Conservation (phyloP, 35 echinoderm and acorn worm genomes). For the Acanthaster planci region DNA sequence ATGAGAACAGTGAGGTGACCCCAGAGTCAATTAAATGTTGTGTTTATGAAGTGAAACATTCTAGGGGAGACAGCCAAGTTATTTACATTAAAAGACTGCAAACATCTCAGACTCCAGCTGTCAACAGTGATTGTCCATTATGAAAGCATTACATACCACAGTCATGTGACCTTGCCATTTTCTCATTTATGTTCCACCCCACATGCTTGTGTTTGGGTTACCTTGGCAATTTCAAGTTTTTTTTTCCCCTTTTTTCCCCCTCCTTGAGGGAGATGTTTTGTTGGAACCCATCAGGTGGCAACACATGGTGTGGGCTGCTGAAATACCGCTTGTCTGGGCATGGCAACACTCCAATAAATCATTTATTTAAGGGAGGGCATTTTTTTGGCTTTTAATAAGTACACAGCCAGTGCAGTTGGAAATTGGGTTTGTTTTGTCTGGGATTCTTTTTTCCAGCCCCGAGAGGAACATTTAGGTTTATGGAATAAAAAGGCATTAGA, state of each 20-base stretch:
- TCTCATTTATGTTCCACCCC: not conserved
- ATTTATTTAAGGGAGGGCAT: too few relatives aligned
- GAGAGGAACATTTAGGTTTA: too few relatives aligned
- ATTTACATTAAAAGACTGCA: not conserved
- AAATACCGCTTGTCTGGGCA: too few relatives aligned
- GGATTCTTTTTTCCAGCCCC: too few relatives aligned
- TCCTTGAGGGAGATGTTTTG: too few relatives aligned
- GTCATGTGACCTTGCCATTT: slow-evolving; percentile 1
- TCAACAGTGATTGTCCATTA: slow-evolving; percentile 20
- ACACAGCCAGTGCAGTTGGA: too few relatives aligned
- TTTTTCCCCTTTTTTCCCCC: not conserved
- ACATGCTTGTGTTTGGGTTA: slow-evolving; percentile 17
- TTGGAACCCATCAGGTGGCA: too few relatives aligned
- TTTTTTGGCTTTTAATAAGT: too few relatives aligned
- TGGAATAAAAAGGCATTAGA: too few relatives aligned
- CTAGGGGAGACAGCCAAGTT: not conserved
- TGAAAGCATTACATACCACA: slow-evolving; percentile 23
- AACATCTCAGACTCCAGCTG: not conserved
- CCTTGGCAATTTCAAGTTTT: not conserved
- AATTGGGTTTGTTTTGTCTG: too few relatives aligned
- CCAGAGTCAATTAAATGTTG: not conserved
- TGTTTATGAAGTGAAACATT: not conserved
- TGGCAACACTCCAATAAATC: too few relatives aligned
- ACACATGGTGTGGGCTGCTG: too few relatives aligned
- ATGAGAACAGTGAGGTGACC: not conserved